Conservation (phyloP, 2,113 vertebrate species). For the Phrynosoma platyrhinos region DNA sequence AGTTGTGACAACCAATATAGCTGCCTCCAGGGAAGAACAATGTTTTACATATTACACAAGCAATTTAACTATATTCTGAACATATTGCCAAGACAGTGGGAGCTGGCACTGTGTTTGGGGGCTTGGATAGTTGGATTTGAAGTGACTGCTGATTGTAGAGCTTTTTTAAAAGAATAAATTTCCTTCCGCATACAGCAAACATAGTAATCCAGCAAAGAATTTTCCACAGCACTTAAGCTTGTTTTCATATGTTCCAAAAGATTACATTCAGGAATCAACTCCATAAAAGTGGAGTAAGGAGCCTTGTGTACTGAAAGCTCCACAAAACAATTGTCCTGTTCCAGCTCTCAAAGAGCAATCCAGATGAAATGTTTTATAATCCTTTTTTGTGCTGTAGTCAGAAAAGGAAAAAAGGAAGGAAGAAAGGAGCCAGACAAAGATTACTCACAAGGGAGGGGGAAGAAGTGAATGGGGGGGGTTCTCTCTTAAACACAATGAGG, state of each 20-base stretch:
- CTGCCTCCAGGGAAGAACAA: conserved; percentile 93
- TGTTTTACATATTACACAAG: conserved; percentile 99
- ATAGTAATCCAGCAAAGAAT: conserved; percentile 91
- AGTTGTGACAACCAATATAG: conserved; percentile 92
- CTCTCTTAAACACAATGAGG: conserved; percentile 87
- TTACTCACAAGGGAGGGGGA: conserved; percentile 79
- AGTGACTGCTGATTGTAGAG: conserved; percentile 88
- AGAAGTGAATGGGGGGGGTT: conserved; percentile 75
- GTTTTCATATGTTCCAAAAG: conserved; percentile 90
- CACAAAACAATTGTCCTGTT: conserved; percentile 85
- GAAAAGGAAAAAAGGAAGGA: conserved; percentile 82
- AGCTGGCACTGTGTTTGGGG: conserved; percentile 90
- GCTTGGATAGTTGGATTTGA: conserved; percentile 88
- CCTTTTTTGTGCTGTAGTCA: conserved; percentile 89
- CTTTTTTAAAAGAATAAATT: conserved; percentile 80
- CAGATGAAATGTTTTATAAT: conserved; percentile 95
- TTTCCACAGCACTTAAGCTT: conserved; percentile 89
- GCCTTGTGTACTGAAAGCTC: conserved; percentile 83
- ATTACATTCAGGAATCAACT: conserved; percentile 95
- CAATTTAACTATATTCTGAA: conserved; percentile 99
- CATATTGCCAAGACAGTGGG: conserved; percentile 98
- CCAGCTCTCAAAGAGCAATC: conserved; percentile 78
- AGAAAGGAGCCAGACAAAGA: conserved; percentile 84
- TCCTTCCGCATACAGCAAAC: conserved; percentile 91
- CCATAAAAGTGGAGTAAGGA: conserved; percentile 85